Base-by-base conservation (phyloP, 1,140 invertebrate species). In the Cherax destructor region DNA sequence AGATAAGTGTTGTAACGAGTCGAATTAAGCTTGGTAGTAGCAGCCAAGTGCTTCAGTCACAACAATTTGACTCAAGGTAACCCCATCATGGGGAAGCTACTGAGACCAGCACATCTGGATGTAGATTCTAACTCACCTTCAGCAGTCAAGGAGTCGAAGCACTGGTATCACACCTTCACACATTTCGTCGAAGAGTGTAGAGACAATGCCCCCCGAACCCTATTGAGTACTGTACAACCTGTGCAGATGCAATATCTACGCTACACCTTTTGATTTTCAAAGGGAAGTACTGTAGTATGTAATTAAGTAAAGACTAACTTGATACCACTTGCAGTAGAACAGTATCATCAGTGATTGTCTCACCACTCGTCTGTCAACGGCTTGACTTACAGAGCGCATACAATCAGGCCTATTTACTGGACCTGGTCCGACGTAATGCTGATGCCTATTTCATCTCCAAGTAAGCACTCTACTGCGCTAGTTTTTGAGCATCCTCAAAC, bases 101-200 rank as follows among this genome's bases (percentile, higher is more conserved):
- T 83, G 7, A 61, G 61, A 18, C 56, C 59, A 10, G 18, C n/a
- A 4, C 21, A 50, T 9, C 56, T 69, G 52, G 81, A 83, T 61
- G 9, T 41, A 1, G 56, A 83, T 56, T n/a, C 81, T 9, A 50
- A 61, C n/a, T 61, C 81, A 2, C 56, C 81, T n/a, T 11, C 81
- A 30, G 59, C 81, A 65, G 81, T 21, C 4, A 56, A 83, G 30
- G n/a, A 30, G 56, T 65, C 56, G 81, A 83, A 65, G 41, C 81
- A 83, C 56, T 83, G 56, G 13, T 10, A 30, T 61, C 6, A 10
- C 4, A 65, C 56, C 11, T 83, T 83, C 18, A 30, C n/a, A 61
- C 69, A 83, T 10, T 65, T 83, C 61, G 13, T 65, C 9, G 81
- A 11, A 18, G 81, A n/a, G 41, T 41, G 13, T 16, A 21, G 11